A percentile compares a stretch with the other conserved stretches of the same genome.
Evolutionary conservation across 23 tunicate species (phyloP).

Genomic region (Botrylloides violaceus): DNA sequence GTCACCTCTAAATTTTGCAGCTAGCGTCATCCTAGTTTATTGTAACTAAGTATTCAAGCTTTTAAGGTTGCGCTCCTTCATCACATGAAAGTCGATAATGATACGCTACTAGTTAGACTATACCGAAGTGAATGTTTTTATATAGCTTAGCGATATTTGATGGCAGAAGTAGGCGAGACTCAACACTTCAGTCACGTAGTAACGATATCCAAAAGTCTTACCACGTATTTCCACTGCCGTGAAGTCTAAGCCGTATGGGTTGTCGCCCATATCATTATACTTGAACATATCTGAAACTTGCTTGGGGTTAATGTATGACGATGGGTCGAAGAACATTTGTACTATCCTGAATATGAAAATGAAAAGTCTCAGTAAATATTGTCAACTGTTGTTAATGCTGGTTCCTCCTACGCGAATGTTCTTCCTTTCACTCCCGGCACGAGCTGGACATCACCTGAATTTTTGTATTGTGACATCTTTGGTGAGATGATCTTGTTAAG

Average conservation of each 20-base stretch:
- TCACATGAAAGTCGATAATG: too few species aligned
- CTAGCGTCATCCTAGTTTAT: too few species aligned
- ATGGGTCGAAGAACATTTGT: conserved; percentile 45
- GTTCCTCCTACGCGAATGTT: conserved; percentile 62
- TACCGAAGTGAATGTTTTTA: too few species aligned
- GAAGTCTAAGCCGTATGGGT: conserved; percentile 50
- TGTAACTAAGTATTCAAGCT: too few species aligned
- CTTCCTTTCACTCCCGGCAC: conserved; percentile 51
- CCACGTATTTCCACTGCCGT: conserved; percentile 51
- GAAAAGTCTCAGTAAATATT: background rate
- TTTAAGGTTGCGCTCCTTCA: too few species aligned
- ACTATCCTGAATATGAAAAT: conserved; percentile 30
- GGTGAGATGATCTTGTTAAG: conserved; percentile 21
- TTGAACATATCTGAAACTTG: conserved; percentile 51
- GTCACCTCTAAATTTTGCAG: too few species aligned
- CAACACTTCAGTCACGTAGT: too few species aligned
- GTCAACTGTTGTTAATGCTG: background rate
- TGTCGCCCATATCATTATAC: conserved; percentile 34
- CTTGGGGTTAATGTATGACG: conserved; percentile 22
- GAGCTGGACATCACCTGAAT: conserved; percentile 45
- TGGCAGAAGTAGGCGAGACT: too few species aligned
- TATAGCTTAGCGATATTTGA: too few species aligned
- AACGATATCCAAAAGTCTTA: too few species aligned
- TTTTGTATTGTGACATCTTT: conserved; percentile 46
- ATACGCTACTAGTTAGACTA: too few species aligned